These are phyloP conservation scores for Plebejus melissa DNA, from an alignment of 2,888 invertebrate genomes.

Conservation along the genomic window DNA sequence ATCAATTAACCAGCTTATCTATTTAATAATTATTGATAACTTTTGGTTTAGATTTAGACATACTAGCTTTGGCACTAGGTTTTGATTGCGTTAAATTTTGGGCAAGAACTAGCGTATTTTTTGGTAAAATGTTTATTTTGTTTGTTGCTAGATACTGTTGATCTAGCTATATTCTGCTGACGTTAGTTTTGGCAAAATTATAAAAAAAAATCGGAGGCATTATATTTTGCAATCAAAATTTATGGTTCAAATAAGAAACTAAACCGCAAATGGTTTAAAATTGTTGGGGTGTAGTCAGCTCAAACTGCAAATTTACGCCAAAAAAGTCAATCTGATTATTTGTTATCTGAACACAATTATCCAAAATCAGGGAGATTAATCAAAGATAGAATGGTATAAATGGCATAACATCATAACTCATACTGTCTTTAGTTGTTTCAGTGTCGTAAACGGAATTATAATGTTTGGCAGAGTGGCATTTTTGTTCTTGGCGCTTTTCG, in stretches of 20 bases:
- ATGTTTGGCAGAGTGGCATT: background rate
- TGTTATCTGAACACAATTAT: background rate
- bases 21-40: background rate
- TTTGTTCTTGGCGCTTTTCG: constrained; percentile 4
- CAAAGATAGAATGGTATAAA: background rate
- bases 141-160: too few species aligned
- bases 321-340: background rate
- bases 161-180: too few species aligned
- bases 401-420: background rate
- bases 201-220: too few species aligned
- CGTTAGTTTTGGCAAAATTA: too few species aligned
- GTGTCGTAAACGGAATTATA: background rate
- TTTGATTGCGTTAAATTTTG: background rate
- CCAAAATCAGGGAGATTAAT: background rate
- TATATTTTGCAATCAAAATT: background rate
- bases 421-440: background rate
- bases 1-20: background rate
- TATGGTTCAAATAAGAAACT: too few species aligned
- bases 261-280: too few species aligned
- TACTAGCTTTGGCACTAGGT: background rate
- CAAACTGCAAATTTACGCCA: background rate
- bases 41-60: background rate
- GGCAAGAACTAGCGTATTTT: background rate
- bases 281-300: background rate
- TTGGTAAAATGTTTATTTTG: background rate